Conservation (phyloP, 92 coral and sea anemone genomes). For the Epizoanthus scotinus region DNA sequence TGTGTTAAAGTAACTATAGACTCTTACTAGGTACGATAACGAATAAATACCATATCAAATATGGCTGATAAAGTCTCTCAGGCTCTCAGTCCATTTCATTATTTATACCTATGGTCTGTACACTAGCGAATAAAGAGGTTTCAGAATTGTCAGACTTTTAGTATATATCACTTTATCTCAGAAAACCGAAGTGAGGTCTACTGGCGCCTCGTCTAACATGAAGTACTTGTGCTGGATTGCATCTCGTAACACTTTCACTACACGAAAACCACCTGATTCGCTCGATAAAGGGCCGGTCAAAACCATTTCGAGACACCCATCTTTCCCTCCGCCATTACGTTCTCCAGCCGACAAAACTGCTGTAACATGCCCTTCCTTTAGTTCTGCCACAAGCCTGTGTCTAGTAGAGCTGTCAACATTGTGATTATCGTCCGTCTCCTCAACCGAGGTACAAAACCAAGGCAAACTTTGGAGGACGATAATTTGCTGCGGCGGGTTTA, state of each 20-base stretch:
- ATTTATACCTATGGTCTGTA: too few relatives aligned
- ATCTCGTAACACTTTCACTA: constrained; percentile 59
- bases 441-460: constrained; percentile 66
- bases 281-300: constrained; percentile 57
- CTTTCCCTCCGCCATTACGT: constrained; percentile 54
- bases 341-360: constrained; percentile 64
- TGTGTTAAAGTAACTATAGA: too few relatives aligned
- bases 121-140: too few relatives aligned
- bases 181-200: constrained; percentile 66
- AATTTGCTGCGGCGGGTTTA: constrained; percentile 80
- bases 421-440: constrained; percentile 55
- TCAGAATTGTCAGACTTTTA: too few relatives aligned
- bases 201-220: constrained; percentile 73
- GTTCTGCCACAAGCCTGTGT: constrained; percentile 57
- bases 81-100: too few relatives aligned
- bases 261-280: constrained; percentile 59
- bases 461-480: constrained; percentile 66
- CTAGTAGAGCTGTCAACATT: constrained; percentile 59
- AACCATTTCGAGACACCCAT: constrained; percentile 63
- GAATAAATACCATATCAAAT: too few relatives aligned
- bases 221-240: constrained; percentile 64
- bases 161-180: background rate
- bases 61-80: too few relatives aligned
- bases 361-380: constrained; percentile 72
- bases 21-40: too few relatives aligned